Conservation (phyloP, 1,140 invertebrate genomes). For the Platorchestia sp. region DNA sequence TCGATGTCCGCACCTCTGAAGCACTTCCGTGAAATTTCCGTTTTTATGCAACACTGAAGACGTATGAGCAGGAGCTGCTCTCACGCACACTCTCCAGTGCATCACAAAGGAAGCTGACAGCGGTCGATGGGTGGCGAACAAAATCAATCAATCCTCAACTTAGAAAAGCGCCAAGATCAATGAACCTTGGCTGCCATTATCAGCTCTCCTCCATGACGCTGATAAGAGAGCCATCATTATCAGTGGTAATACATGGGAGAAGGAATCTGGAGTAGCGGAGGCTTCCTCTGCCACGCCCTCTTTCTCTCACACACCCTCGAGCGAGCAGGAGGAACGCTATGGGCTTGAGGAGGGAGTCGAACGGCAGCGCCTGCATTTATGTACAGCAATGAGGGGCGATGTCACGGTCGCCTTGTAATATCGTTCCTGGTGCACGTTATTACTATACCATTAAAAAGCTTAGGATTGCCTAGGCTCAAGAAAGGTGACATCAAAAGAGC, state of each 20-base stretch:
- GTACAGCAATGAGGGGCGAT: too few relatives aligned
- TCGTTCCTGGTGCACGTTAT: too few relatives aligned
- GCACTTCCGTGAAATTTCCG: not conserved
- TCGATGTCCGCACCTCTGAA: not conserved
- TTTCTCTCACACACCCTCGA: not conserved
- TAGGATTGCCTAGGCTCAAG: too few relatives aligned
- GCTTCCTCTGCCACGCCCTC: too few relatives aligned
- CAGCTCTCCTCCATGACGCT: constrained; percentile 9
- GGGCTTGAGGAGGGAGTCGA: too few relatives aligned
- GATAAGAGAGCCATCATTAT: constrained; percentile 4
- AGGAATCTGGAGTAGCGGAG: not conserved
- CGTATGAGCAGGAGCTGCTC: not conserved
- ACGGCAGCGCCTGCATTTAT: too few relatives aligned
- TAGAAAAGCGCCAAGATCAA: constrained; percentile 34
- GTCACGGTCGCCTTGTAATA: too few relatives aligned
- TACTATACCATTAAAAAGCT: too few relatives aligned
- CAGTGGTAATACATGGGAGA: not conserved
- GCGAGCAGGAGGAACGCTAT: not conserved
- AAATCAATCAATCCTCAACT: constrained; percentile 24
- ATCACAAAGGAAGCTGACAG: not conserved
- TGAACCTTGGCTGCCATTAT: not conserved
- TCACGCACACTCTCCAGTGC: not conserved
- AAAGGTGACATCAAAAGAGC: too few relatives aligned
- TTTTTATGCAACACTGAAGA: not conserved
- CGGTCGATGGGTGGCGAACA: not conserved